Conservation (phyloP, 1,140 invertebrate species). For the Neodiprion virginianus region DNA sequence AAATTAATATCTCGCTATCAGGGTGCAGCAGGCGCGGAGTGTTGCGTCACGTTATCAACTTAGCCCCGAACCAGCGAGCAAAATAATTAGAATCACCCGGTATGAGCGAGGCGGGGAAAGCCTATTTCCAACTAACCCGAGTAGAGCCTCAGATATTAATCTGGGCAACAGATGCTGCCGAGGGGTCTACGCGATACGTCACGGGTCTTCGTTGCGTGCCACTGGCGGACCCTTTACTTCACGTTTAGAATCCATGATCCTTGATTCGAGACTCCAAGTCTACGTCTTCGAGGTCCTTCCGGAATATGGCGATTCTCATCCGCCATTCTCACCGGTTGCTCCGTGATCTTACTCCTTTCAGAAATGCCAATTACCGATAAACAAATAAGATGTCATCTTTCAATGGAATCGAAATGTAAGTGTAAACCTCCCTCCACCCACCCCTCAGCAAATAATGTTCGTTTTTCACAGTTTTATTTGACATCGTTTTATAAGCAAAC, state of each 20-base stretch:
- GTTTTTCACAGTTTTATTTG: no score
- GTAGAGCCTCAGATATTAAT: slow-evolving; percentile 24
- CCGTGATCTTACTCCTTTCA: slow-evolving; percentile 25
- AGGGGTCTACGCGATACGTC: not conserved
- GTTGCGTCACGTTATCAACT: slow-evolving; percentile 46
- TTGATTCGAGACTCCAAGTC: slow-evolving; percentile 38
- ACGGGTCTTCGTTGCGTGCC: not conserved
- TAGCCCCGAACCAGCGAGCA: slow-evolving; percentile 47
- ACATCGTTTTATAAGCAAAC: no score
- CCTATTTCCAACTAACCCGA: slow-evolving; percentile 39
- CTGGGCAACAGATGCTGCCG: slow-evolving; percentile 6
- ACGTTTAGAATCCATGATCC: not conserved
- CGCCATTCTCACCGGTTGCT: not conserved
- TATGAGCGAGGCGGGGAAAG: slow-evolving; percentile 28
- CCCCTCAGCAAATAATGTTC: no score
- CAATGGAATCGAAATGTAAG: no score
- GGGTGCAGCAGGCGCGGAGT: slow-evolving; percentile 34
- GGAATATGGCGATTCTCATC: not conserved
- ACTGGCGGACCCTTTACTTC: not conserved
- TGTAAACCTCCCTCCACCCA: no score
- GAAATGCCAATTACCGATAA: not conserved
- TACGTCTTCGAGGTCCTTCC: slow-evolving; percentile 11
- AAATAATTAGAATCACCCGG: slow-evolving; percentile 51
- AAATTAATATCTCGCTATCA: slow-evolving; percentile 50
- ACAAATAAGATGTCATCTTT: no score